Percentiles rank a stretch among this genome's conserved stretches.
Conservation (phyloP, 2,888 invertebrate genomes). For the Sceliomorpha sp. region DNA sequence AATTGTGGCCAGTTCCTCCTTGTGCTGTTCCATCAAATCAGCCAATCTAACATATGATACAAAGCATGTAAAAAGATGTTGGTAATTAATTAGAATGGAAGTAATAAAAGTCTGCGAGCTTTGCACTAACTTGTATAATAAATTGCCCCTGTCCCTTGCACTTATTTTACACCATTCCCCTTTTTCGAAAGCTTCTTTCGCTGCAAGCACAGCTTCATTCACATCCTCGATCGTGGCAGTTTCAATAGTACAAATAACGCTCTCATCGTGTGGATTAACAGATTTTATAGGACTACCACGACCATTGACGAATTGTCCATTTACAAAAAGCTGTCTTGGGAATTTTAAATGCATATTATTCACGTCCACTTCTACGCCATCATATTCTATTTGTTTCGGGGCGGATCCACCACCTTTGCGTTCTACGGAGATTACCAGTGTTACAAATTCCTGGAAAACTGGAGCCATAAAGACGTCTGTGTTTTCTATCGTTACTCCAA, state of each 20-base stretch:
- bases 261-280: slow-evolving; percentile 93
- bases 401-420: slow-evolving; percentile 83
- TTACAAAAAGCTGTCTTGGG: slow-evolving; percentile 94
- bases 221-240: slow-evolving; percentile 90
- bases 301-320: slow-evolving; percentile 93
- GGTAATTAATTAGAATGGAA: too few species aligned
- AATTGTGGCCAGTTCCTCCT: slow-evolving; percentile 96
- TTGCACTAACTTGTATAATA: slow-evolving; percentile 87
- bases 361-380: slow-evolving; percentile 87
- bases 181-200: slow-evolving; percentile 91
- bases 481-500: slow-evolving; percentile 89
- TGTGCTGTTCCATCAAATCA: slow-evolving; percentile 96
- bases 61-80: too few species aligned
- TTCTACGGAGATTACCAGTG: slow-evolving; percentile 84
- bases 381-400: slow-evolving; percentile 84
- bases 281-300: slow-evolving; percentile 83
- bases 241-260: slow-evolving; percentile 87
- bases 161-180: slow-evolving; percentile 98
- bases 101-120: too few species aligned
- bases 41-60: slow-evolving; percentile 85
- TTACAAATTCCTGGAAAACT: slow-evolving; percentile 90
- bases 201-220: slow-evolving; percentile 92
- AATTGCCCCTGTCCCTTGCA: slow-evolving; percentile 91
- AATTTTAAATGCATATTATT: slow-evolving; percentile 93
- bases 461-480: slow-evolving; percentile 97